These are phyloP conservation scores for Dendrophyllia cribrosa DNA, from an alignment of 64 coral and sea anemone species.

Conservation along the genomic window DNA sequence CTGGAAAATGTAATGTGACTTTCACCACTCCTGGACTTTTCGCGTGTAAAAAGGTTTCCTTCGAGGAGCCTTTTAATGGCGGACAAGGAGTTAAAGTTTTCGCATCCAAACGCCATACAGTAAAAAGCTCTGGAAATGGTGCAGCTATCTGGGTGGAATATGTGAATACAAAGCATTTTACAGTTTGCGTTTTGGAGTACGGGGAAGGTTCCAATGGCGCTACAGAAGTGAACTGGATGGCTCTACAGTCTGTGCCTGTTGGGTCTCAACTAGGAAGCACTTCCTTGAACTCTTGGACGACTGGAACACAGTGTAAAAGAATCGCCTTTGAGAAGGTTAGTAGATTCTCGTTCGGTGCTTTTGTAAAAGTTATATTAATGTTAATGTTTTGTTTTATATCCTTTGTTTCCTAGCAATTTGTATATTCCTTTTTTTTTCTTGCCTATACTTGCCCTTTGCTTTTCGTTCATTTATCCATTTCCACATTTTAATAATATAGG, in stretches of 20 bases:
- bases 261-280: slow-evolving; percentile 47
- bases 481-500: too few species aligned
- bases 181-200: slow-evolving; percentile 52
- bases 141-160: slow-evolving; percentile 56
- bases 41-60: slow-evolving; percentile 36
- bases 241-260: slow-evolving; percentile 20
- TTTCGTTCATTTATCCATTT: too few species aligned
- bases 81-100: slow-evolving; percentile 33
- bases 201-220: slow-evolving; percentile 42
- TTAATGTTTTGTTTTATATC: too few species aligned
- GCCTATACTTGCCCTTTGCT: too few species aligned
- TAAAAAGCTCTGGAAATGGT: slow-evolving; percentile 2
- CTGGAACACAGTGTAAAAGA: slow-evolving; percentile 58
- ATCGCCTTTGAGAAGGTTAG: slow-evolving; percentile 55
- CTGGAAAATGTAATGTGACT: slow-evolving; percentile 39
- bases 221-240: slow-evolving; percentile 52
- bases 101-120: slow-evolving; percentile 31
- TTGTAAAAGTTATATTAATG: too few species aligned
- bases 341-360: not conserved
- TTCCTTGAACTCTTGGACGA: slow-evolving; percentile 50
- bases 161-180: slow-evolving; percentile 34
- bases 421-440: too few species aligned
- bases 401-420: too few species aligned
- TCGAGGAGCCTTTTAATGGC: slow-evolving; percentile 16
- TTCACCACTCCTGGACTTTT: not conserved